These are phyloP conservation scores for Alfaro cultratus DNA, from an alignment of 2,797 vertebrate species.

Conservation along the genomic window DNA sequence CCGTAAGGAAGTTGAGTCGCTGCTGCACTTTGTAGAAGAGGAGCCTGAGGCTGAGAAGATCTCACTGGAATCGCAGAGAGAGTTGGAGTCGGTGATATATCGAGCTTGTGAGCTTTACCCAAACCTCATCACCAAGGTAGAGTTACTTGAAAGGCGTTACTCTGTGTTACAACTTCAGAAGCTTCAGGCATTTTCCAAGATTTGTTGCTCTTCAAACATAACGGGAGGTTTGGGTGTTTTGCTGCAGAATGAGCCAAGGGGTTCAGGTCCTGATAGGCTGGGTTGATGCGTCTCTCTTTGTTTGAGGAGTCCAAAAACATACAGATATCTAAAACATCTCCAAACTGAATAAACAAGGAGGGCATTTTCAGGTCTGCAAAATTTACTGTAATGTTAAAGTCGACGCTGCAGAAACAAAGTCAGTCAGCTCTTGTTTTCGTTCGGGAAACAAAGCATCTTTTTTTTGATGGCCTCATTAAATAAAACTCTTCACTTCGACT, in stretches of 20 bases:
- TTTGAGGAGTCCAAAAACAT: background rate
- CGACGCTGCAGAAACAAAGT: background rate
- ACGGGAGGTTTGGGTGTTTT: background rate
- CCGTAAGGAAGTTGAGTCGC: slow-evolving; percentile 95
- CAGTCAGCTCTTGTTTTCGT: background rate
- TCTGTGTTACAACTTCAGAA: background rate
- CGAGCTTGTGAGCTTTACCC: slow-evolving; percentile 90
- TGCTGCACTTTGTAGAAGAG: slow-evolving; percentile 98
- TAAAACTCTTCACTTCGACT: background rate
- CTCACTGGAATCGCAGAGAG: slow-evolving; percentile 66
- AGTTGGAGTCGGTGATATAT: slow-evolving; percentile 87
- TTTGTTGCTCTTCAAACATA: background rate
- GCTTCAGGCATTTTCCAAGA: background rate
- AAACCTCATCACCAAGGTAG: slow-evolving; percentile 96
- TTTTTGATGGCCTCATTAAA: background rate
- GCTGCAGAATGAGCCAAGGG: background rate
- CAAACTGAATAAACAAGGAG: background rate
- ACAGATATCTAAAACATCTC: background rate
- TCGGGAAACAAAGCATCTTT: background rate
- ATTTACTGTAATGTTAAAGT: background rate
- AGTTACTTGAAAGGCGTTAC: background rate
- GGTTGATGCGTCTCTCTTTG: background rate
- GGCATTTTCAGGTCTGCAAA: background rate
- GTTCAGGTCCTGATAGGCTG: background rate
- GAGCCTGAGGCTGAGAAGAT: slow-evolving; percentile 83